These are phyloP conservation scores for Spheniscus mendiculus DNA, from an alignment of 2,113 vertebrate genomes.

Conservation along the genomic window DNA sequence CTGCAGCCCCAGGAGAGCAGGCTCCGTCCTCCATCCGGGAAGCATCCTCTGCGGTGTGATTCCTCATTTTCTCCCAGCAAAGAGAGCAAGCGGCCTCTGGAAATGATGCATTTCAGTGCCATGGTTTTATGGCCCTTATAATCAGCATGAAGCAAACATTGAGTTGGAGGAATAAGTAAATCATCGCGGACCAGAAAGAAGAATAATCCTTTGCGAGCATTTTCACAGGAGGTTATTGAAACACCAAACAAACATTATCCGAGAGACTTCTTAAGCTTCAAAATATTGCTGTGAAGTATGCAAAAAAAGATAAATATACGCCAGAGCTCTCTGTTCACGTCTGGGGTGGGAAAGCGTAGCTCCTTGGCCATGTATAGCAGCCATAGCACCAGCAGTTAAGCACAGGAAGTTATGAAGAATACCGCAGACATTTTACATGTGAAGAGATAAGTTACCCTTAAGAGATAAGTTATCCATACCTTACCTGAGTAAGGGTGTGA, in stretches of 20 bases:
- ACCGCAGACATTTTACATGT: constrained; percentile 45
- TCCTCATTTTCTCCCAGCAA: background rate
- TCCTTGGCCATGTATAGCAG: background rate
- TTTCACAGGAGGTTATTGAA: background rate
- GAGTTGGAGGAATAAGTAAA: background rate
- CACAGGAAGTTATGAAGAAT: constrained; percentile 60
- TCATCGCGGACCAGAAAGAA: background rate
- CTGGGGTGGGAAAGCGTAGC: background rate
- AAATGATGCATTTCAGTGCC: background rate
- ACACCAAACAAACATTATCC: background rate
- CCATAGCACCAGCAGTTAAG: constrained; percentile 27
- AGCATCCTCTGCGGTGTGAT: background rate
- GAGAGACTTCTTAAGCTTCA: background rate
- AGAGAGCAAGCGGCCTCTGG: background rate
- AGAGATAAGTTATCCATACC: too few species aligned
- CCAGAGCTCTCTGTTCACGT: background rate
- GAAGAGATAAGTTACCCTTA: background rate
- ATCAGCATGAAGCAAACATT: background rate
- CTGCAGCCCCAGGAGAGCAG: background rate
- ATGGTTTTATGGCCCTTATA: background rate
- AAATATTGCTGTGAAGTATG: background rate
- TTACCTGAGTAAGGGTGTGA: constrained; percentile 1
- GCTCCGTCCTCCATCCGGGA: rapidly evolving
- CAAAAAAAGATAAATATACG: background rate
- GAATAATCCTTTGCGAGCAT: background rate